phyloP scores from a whole-genome alignment of 1,140 invertebrate species.

The Dryas iulia region DNA sequence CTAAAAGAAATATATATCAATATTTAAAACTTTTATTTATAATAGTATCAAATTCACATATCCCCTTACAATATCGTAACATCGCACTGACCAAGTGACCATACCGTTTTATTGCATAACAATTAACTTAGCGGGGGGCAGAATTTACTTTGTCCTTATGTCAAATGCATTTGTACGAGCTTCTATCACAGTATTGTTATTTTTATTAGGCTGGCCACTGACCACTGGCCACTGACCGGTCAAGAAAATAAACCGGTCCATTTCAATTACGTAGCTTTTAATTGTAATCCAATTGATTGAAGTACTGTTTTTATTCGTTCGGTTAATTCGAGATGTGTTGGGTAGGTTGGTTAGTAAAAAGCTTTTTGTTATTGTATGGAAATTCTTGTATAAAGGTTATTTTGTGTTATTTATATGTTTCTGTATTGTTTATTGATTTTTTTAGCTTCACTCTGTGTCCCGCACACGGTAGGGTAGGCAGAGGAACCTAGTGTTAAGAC shows the following conservation, averaged over 20 bases:
- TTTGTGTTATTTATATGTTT: not conserved
- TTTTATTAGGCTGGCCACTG: conserved; percentile 9
- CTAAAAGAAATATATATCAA: too few species aligned
- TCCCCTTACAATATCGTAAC: not conserved
- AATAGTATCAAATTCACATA: not conserved
- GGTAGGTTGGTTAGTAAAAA: not conserved
- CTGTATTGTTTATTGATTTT: too few species aligned
- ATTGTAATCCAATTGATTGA: not conserved
- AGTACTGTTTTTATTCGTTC: not conserved
- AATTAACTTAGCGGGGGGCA: not conserved
- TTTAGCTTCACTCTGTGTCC: too few species aligned
- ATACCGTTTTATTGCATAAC: conserved; percentile 28
- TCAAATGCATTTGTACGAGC: not conserved
- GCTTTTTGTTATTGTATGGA: not conserved
- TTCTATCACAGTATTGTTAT: not conserved
- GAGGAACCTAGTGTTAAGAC: too few species aligned
- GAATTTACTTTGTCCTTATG: conserved; percentile 8
- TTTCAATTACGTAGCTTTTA: not conserved
- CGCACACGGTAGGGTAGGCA: too few species aligned
- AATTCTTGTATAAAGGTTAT: not conserved
- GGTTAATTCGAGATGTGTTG: not conserved
- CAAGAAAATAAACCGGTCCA: not conserved
- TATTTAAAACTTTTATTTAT: too few species aligned
- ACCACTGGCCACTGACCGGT: not conserved
- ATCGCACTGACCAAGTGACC: conserved; percentile 12